phyloP scores from a whole-genome alignment of 2,113 vertebrate species.

The Dasypus novemcinctus region DNA sequence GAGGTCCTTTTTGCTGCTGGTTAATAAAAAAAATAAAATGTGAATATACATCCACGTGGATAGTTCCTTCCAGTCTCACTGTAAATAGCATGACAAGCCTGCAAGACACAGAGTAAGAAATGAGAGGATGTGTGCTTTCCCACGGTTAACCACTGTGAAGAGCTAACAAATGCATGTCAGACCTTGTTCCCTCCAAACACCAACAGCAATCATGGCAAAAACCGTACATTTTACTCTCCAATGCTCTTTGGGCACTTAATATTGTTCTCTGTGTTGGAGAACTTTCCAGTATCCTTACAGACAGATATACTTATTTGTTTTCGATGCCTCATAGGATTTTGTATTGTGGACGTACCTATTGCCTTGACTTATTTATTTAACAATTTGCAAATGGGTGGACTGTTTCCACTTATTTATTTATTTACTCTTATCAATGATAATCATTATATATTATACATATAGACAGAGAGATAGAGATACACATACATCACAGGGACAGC shows the following conservation, averaged over 20 bases:
- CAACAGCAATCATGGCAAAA: not conserved
- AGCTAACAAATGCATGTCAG: not conserved
- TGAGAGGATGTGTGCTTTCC: not conserved
- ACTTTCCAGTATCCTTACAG: not conserved
- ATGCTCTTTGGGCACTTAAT: not conserved
- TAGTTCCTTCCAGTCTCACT: not conserved
- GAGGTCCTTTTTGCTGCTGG: not conserved
- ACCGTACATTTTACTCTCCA: not conserved
- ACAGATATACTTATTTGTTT: not conserved
- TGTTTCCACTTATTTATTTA: not conserved
- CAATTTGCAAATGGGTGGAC: not conserved
- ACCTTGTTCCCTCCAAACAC: not conserved
- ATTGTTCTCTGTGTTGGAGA: not conserved
- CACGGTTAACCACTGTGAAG: not conserved
- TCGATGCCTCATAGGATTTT: not conserved
- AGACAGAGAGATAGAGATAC: too few species aligned
- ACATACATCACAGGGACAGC: not conserved
- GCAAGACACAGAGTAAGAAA: not conserved
- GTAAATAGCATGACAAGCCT: not conserved
- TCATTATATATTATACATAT: not conserved
- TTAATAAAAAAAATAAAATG: not conserved
- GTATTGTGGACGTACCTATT: accelerated
- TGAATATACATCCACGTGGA: not conserved
- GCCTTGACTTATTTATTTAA: not conserved
- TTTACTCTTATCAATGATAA: not conserved